phyloP scores from a whole-genome alignment of 30 jellyfish, hydroid and myxozoan species.

The Chironex yamaguchii region DNA sequence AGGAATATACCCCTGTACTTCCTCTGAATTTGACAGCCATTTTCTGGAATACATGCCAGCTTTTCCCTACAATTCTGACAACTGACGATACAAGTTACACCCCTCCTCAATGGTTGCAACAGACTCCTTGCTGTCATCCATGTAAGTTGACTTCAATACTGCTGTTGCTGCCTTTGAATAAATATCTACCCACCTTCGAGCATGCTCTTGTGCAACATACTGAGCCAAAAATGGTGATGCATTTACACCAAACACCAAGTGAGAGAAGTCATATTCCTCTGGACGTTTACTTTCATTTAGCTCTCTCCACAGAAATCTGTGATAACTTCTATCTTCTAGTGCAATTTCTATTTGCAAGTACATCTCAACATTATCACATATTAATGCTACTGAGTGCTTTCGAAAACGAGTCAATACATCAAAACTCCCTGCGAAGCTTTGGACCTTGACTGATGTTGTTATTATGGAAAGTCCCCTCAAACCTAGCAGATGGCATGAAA shows the following conservation, averaged over 20 bases:
- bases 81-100: slow-evolving; percentile 46
- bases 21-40: slow-evolving; percentile 60
- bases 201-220: slow-evolving; percentile 54
- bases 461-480: no score
- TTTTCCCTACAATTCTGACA: slow-evolving; percentile 40
- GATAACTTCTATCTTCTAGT: no score
- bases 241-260: slow-evolving; percentile 65
- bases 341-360: no score
- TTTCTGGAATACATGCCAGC: slow-evolving; percentile 80
- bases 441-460: no score
- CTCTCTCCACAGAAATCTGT: no score
- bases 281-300: no score
- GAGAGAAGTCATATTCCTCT: slow-evolving; percentile 59
- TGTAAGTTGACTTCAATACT: slow-evolving; percentile 68
- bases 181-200: neutral
- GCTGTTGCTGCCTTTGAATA: slow-evolving; percentile 67
- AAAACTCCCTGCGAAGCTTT: no score
- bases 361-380: no score
- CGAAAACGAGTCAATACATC: no score
- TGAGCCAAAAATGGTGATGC: slow-evolving; percentile 63
- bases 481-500: slow-evolving; percentile 25
- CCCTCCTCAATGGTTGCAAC: slow-evolving; percentile 27
- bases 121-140: slow-evolving; percentile 74
- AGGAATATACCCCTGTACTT: slow-evolving; percentile 49
- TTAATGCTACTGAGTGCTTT: no score